Conservation (phyloP, 2,113 vertebrate genomes). For the Albula goreensis region DNA sequence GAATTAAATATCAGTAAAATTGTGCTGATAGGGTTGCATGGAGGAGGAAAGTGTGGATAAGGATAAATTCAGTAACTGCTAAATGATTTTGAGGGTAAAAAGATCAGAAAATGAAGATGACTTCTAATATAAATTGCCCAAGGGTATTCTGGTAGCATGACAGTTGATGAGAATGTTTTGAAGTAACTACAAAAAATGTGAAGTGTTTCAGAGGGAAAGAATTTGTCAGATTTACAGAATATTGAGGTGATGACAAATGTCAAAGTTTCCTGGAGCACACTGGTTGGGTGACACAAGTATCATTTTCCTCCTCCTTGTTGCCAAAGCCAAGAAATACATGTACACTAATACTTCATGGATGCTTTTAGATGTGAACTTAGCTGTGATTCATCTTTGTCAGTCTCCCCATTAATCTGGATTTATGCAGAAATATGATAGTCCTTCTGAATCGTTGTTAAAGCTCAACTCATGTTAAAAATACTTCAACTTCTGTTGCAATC, state of each 20-base stretch:
- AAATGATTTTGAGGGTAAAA: neutral
- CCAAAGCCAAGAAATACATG: neutral
- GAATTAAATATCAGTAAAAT: neutral
- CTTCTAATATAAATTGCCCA: neutral
- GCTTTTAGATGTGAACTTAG: neutral
- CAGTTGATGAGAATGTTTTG: neutral
- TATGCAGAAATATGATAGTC: neutral
- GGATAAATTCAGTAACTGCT: neutral
- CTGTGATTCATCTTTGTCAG: neutral
- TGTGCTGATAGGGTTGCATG: neutral
- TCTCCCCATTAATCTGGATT: neutral
- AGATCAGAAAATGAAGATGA: neutral
- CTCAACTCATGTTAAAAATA: neutral
- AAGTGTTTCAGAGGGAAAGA: neutral
- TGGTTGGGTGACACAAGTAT: neutral
- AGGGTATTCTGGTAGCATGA: neutral
- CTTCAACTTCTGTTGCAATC: too few species aligned
- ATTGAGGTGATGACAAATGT: neutral
- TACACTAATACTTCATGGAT: neutral
- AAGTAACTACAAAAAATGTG: neutral
- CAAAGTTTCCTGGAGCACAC: neutral
- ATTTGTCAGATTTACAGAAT: neutral
- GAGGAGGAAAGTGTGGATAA: too few species aligned
- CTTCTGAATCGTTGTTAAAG: too few species aligned
- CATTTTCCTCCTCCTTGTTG: neutral